Evolutionary conservation across 2,888 invertebrate genomes (phyloP).

Genomic region (Patella depressa): DNA sequence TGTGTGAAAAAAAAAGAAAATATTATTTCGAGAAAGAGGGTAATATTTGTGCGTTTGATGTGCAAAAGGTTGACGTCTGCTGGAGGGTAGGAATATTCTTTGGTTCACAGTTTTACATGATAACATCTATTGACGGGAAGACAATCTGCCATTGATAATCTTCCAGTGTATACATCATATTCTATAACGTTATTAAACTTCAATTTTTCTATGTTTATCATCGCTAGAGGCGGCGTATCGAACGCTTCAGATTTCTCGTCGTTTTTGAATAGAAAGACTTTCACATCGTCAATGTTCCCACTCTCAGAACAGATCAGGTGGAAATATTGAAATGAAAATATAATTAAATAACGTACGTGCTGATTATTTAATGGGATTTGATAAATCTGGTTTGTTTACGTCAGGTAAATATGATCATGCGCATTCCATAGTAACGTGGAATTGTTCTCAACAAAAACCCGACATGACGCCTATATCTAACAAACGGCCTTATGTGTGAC

Average conservation of each 20-base stretch:
- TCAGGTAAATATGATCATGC: no score
- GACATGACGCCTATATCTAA: no score
- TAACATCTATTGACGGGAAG: neutral
- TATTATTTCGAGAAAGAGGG: neutral
- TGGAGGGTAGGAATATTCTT: neutral
- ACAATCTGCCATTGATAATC: neutral
- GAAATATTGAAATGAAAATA: neutral
- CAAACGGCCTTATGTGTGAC: no score
- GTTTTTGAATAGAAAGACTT: neutral
- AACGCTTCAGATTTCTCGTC: neutral
- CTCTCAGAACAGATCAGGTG: neutral
- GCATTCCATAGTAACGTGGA: no score
- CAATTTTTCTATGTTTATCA: neutral
- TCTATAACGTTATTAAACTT: neutral
- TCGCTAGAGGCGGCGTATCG: neutral
- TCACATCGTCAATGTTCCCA: slow-evolving; percentile 5
- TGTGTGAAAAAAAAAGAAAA: neutral
- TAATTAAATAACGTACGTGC: neutral
- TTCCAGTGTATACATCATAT: neutral
- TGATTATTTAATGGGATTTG: neutral
- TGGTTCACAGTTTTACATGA: neutral
- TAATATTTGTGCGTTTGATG: slow-evolving; percentile 2
- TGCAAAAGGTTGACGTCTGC: no score
- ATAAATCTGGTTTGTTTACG: neutral
- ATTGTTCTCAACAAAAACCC: no score